phyloP scores from a whole-genome alignment of 2,797 vertebrate species.

The Delichon dasypus region DNA sequence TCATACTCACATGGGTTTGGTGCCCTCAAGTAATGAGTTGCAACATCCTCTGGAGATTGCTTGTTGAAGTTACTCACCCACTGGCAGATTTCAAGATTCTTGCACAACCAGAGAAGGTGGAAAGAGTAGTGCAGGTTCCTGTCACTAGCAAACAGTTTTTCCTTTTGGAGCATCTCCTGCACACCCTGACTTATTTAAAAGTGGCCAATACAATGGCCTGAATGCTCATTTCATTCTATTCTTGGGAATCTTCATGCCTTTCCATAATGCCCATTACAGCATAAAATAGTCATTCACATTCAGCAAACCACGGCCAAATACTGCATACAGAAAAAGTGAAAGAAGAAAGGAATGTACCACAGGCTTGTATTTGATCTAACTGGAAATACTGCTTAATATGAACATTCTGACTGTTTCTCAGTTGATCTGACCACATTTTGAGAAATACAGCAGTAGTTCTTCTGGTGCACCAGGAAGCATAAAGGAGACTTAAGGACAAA shows the following conservation, averaged over 20 bases:
- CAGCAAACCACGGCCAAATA: background rate
- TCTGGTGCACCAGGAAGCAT: background rate
- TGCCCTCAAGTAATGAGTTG: background rate
- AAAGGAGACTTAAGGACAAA: background rate
- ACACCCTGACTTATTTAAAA: background rate
- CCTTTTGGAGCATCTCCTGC: background rate
- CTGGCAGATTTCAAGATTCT: background rate
- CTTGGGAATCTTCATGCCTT: background rate
- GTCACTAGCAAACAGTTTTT: background rate
- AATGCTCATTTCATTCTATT: background rate
- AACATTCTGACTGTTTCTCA: background rate
- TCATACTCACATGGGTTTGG: background rate
- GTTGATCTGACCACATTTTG: background rate
- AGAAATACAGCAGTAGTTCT: background rate
- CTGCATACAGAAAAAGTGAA: background rate
- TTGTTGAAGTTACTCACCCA: background rate
- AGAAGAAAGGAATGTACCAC: background rate
- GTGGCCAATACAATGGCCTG: background rate
- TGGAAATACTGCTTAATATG: background rate
- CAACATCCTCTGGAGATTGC: conserved; percentile 10
- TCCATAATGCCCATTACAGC: background rate
- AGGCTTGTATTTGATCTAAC: background rate
- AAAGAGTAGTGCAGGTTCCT: background rate
- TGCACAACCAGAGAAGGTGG: background rate
- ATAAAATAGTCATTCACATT: background rate